Conservation (phyloP, 1,140 invertebrate species). For the Acromyrmex charruanus region DNA sequence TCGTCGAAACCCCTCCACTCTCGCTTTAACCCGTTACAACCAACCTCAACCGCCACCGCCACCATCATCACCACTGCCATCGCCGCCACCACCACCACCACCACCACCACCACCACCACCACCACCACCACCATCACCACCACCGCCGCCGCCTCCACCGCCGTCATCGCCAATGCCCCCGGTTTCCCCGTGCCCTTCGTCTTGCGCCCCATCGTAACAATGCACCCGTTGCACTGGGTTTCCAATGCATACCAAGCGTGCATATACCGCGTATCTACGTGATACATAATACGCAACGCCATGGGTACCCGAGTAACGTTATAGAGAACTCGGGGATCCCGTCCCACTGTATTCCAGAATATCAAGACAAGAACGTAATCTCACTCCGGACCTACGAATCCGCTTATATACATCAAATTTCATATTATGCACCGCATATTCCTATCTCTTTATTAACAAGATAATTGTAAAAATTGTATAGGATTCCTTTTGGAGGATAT, state of each 20-base stretch:
- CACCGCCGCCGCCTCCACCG: neutral
- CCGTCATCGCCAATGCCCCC: neutral
- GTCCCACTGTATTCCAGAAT: constrained; percentile 26
- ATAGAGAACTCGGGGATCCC: constrained; percentile 56
- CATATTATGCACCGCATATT: neutral
- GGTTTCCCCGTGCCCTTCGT: neutral
- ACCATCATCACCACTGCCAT: neutral
- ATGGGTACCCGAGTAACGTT: constrained; percentile 66
- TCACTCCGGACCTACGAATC: neutral
- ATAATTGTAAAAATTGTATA: neutral
- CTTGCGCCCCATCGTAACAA: constrained; percentile 47
- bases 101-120: neutral
- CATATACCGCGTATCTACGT: constrained; percentile 61
- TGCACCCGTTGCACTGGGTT: constrained; percentile 58
- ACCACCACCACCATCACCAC: neutral
- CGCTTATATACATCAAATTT: constrained; percentile 22
- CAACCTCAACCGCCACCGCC: constrained; percentile 39
- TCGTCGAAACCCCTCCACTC: constrained; percentile 43
- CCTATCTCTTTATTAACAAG: neutral
- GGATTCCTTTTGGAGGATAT: neutral
- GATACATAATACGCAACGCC: constrained; percentile 68
- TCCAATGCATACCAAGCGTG: constrained; percentile 70
- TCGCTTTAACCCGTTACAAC: constrained; percentile 59
- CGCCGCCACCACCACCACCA: neutral
- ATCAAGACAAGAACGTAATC: constrained; percentile 56